Conservation (phyloP, 2,113 vertebrate genomes). For the Mixornis gularis region DNA sequence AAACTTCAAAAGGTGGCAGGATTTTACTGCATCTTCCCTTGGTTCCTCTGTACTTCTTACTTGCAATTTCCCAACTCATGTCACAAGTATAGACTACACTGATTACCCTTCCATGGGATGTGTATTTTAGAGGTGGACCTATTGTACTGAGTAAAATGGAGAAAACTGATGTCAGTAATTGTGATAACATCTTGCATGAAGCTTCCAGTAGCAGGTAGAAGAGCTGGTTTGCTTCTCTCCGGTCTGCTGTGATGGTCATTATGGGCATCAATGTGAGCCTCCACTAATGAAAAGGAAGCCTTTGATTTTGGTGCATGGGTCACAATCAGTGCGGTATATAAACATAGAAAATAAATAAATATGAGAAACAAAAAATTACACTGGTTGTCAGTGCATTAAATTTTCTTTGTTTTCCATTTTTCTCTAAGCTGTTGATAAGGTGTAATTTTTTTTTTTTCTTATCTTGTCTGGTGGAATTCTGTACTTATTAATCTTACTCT, state of each 20-base stretch:
- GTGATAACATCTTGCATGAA: background rate
- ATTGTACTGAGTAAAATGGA: background rate
- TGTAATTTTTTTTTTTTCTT: background rate
- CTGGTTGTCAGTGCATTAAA: background rate
- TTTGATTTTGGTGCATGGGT: background rate
- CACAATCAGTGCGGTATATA: background rate
- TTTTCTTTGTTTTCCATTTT: background rate
- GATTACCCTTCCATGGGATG: background rate
- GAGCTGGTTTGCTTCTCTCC: background rate
- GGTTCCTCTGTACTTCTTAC: background rate
- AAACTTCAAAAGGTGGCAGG: background rate
- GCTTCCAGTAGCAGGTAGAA: background rate
- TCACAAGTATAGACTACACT: background rate
- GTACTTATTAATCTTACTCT: slow-evolving; percentile 1
- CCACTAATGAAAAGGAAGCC: background rate
- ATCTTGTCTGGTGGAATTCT: background rate
- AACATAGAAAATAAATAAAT: background rate
- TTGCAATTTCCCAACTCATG: background rate
- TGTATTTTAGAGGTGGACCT: background rate
- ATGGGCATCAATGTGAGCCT: background rate
- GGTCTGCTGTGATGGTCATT: background rate
- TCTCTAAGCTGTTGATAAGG: background rate
- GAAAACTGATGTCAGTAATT: background rate
- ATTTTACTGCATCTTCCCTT: background rate
- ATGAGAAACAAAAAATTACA: background rate